phyloP scores from a whole-genome alignment of 2,888 invertebrate species.

The Meiosimyza decipiens region DNA sequence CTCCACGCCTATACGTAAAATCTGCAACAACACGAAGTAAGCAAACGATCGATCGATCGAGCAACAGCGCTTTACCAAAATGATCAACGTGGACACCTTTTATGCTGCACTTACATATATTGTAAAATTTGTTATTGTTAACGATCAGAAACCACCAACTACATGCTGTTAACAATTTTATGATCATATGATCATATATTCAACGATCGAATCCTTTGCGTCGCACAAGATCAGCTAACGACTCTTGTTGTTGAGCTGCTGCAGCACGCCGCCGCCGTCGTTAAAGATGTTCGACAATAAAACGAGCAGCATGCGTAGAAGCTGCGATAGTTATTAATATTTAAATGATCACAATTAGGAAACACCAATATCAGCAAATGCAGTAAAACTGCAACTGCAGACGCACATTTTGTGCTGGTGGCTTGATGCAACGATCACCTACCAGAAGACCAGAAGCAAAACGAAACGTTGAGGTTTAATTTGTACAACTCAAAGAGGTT shows the following conservation, averaged over 20 bases:
- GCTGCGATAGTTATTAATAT: conserved; percentile 27
- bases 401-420: no score
- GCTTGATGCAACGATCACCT: no score
- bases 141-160: conserved; percentile 20
- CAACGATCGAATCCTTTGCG: background rate
- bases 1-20: no score
- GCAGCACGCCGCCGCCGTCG: background rate
- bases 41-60: conserved; percentile 21
- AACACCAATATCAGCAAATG: background rate
- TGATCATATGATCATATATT: no score
- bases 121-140: conserved; percentile 7
- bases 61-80: background rate
- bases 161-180: conserved; percentile 29
- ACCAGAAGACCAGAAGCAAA: conserved; percentile 34
- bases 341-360: conserved; percentile 33
- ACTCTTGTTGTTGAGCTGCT: background rate
- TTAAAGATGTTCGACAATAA: background rate
- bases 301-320: background rate
- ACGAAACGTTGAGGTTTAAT: conserved; percentile 11
- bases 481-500: background rate
- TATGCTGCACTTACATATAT: background rate
- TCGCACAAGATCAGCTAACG: background rate
- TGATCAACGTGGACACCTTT: background rate
- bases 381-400: no score
- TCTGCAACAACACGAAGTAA: no score